These are phyloP conservation scores for Cydia splendana DNA, from an alignment of 1,140 invertebrate species.

Conservation along the genomic window DNA sequence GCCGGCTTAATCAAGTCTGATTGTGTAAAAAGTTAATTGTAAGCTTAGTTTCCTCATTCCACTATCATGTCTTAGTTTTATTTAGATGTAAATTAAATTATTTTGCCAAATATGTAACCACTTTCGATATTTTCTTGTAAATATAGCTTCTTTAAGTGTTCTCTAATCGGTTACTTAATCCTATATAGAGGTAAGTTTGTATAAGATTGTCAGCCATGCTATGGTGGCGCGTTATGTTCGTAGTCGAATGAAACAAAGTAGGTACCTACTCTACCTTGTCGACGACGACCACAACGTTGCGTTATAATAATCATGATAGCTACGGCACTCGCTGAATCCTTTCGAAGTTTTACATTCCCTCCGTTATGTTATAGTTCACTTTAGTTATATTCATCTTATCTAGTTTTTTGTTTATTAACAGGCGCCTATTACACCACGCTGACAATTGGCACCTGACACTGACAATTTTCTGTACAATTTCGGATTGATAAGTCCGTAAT, in stretches of 20 bases:
- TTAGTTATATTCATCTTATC: slow-evolving; percentile 40
- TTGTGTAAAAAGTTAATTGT: slow-evolving; percentile 35
- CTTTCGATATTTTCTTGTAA: slow-evolving; percentile 62
- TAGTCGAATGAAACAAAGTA: slow-evolving; percentile 39
- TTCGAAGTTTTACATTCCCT: slow-evolving; percentile 43
- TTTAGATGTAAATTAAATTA: slow-evolving; percentile 69
- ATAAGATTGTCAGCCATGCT: slow-evolving; percentile 34
- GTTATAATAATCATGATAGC: slow-evolving; percentile 48
- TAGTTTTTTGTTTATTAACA: slow-evolving; percentile 16
- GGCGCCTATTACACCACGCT: no score
- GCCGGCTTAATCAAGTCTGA: slow-evolving; percentile 43
- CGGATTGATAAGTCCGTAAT: no score
- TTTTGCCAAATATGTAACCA: slow-evolving; percentile 71
- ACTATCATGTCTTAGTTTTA: slow-evolving; percentile 48
- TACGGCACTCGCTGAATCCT: slow-evolving; percentile 39
- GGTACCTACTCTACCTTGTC: neutral
- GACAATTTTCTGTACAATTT: no score
- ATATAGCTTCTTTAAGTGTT: slow-evolving; percentile 61
- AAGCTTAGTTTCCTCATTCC: slow-evolving; percentile 14
- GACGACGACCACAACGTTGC: neutral
- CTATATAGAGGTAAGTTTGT: slow-evolving; percentile 54
- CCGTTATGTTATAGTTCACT: slow-evolving; percentile 46
- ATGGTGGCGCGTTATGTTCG: neutral
- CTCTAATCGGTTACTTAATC: slow-evolving; percentile 55
- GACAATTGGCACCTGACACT: neutral